phyloP scores from a whole-genome alignment of 2,797 vertebrate species.

The Acipenser ruthenus region DNA sequence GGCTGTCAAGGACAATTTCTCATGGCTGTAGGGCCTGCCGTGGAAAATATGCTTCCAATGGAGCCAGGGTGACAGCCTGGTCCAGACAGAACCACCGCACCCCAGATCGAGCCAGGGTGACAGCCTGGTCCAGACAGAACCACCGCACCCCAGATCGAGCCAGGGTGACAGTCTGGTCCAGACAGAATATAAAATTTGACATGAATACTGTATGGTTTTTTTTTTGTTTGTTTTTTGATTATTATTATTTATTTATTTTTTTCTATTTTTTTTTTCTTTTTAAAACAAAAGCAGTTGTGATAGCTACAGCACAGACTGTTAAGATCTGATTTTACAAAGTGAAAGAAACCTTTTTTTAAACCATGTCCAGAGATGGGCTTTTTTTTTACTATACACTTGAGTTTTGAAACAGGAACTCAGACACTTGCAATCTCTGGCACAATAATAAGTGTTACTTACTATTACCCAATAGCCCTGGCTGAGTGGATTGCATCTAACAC shows the following conservation, averaged over 20 bases:
- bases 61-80: background rate
- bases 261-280: too few species aligned
- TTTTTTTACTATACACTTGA: conserved; percentile 12
- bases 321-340: too few species aligned
- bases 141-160: too few species aligned
- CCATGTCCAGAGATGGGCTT: background rate
- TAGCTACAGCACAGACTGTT: too few species aligned
- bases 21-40: conserved; percentile 22
- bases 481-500: conserved; percentile 49
- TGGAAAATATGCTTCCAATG: background rate
- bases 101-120: too few species aligned
- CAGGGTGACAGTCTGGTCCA: background rate
- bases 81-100: too few species aligned
- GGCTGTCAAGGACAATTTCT: conserved; percentile 63
- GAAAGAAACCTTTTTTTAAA: background rate
- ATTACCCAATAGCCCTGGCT: conserved; percentile 38
- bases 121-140: too few species aligned
- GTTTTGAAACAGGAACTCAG: conserved; percentile 44
- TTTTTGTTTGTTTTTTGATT: too few species aligned
- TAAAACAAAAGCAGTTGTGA: too few species aligned
- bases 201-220: too few species aligned
- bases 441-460: conserved; percentile 58
- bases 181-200: too few species aligned
- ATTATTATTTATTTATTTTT: too few species aligned
- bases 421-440: conserved; percentile 37